Percentiles rank a stretch among this genome's conserved stretches.
phyloP scores from a whole-genome alignment of 2,113 vertebrate species.

The Hypanus sabinus region DNA sequence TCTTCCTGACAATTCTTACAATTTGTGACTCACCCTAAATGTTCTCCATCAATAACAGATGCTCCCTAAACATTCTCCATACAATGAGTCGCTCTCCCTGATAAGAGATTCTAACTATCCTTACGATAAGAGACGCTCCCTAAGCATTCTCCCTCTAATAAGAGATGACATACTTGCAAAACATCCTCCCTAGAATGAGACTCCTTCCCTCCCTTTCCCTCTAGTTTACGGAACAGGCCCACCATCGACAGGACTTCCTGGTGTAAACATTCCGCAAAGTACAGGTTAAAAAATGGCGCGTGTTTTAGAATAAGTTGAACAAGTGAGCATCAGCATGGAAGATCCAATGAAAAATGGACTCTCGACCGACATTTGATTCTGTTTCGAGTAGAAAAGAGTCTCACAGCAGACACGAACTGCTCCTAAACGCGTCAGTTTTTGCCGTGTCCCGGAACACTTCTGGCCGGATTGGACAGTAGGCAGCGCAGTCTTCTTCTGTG shows the following conservation, averaged over 20 bases:
- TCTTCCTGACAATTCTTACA: no score
- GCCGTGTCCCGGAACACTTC: no score
- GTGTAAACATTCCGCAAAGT: background rate
- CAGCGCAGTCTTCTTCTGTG: slow-evolving; percentile 42
- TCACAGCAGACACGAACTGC: background rate
- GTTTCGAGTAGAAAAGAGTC: slow-evolving; percentile 19
- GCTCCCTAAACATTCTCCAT: no score
- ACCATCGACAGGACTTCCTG: background rate
- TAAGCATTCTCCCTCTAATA: no score
- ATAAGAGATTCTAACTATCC: no score
- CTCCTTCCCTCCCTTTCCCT: background rate
- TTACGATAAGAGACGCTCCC: no score
- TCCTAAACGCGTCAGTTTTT: background rate
- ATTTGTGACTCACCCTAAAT: no score
- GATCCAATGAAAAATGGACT: background rate
- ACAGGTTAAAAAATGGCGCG: background rate
- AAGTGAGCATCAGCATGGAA: slow-evolving; percentile 10
- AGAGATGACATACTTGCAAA: no score
- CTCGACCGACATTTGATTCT: background rate
- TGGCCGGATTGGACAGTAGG: slow-evolving; percentile 45
- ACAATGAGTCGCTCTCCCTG: no score
- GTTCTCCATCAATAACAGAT: no score
- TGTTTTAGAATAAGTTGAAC: background rate
- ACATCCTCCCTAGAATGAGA: no score
- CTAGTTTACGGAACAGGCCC: background rate